Evolutionary conservation across 2,113 vertebrate species (phyloP).

Genomic region (Hydropotes inermis): DNA sequence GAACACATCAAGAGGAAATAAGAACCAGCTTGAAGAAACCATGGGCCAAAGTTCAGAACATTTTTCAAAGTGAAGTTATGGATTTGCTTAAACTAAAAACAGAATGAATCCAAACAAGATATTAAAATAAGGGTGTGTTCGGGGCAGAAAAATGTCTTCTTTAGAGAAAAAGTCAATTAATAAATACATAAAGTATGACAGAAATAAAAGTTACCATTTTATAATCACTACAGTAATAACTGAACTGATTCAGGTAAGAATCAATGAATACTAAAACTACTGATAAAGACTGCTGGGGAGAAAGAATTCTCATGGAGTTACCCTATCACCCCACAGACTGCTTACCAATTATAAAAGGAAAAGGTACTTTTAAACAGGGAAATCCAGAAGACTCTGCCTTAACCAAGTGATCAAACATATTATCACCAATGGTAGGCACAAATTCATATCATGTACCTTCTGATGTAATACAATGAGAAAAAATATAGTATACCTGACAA

Average conservation of each 20-base stretch:
- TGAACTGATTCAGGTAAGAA: not conserved
- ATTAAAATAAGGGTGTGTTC: not conserved
- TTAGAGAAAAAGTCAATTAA: not conserved
- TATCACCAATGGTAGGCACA: not conserved
- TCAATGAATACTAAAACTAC: not conserved
- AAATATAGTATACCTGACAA: not conserved
- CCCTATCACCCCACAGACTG: not conserved
- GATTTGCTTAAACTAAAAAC: not conserved
- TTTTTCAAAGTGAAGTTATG: not conserved
- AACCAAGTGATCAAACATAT: not conserved
- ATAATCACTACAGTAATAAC: not conserved
- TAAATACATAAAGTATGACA: not conserved
- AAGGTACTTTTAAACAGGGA: not conserved
- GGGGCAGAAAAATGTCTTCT: not conserved
- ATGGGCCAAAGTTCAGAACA: not conserved
- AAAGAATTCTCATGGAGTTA: not conserved
- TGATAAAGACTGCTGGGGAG: not conserved
- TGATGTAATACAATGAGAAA: not conserved
- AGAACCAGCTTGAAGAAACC: not conserved
- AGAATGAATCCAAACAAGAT: not conserved
- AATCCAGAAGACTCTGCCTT: not conserved
- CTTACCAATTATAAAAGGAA: slow-evolving; percentile 10
- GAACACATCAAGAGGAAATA: not conserved
- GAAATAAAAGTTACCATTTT: not conserved
- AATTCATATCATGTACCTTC: not conserved